These are phyloP conservation scores for Drosophila multiciliata DNA, from an alignment of 2,888 invertebrate genomes.

Conservation along the genomic window DNA sequence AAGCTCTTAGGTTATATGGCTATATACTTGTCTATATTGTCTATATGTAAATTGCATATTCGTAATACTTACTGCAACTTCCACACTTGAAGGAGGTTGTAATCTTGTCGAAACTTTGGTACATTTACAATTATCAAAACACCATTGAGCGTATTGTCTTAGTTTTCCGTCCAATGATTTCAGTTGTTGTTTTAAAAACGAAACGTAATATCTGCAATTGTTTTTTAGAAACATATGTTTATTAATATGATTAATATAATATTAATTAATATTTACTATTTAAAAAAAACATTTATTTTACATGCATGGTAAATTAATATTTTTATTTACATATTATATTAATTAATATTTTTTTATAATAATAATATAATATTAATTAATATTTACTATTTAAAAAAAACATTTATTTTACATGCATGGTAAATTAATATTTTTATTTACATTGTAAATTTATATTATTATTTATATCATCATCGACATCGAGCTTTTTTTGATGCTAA, in stretches of 20 bases:
- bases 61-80: conserved; percentile 91
- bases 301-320: not conserved
- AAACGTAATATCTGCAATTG: conserved; percentile 89
- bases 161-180: conserved; percentile 88
- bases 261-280: not conserved
- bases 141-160: conserved; percentile 96
- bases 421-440: not conserved
- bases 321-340: no score
- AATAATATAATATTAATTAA: not conserved
- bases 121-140: conserved; percentile 95
- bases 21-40: no score
- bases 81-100: conserved; percentile 95
- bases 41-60: not conserved
- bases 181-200: conserved; percentile 90
- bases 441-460: no score
- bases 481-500: not conserved
- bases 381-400: not conserved
- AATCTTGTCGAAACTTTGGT: conserved; percentile 92
- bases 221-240: not conserved
- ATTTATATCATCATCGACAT: no score
- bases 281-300: not conserved
- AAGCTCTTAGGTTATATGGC: no score
- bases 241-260: not conserved
- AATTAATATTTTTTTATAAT: no score
- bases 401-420: not conserved